Base-by-base conservation (phyloP, 2,797 vertebrate species). In the Coranthus polyacanthus region DNA sequence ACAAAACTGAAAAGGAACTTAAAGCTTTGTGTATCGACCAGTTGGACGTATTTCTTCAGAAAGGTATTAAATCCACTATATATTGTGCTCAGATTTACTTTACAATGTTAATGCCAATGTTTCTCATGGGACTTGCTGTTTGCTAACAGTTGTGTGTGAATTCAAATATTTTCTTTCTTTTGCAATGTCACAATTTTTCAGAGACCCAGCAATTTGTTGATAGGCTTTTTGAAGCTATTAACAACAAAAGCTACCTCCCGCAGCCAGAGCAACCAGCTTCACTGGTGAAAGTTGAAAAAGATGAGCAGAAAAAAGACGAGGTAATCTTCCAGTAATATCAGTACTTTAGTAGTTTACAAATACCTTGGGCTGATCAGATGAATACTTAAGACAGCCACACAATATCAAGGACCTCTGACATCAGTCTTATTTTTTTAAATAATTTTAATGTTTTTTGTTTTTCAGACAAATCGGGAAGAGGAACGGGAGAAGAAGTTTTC, bases 41-140 rank as follows among this genome's bases (percentile, higher is more conserved):
- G 83, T 90, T 99, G 86, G 98, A 99, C 93, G 98, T 99, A 61
- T 99, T 99, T 92, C 97, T 99, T 72, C 98, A 99, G 87, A 99
- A 98, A 94, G 98, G 98, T 99, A 92, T 11, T 22, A 11, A 13
- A 51, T 37, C 4, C 13, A 29, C 5, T 29, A 29, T 6, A 29
- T 29, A 29, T 29, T 29, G 26, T 6, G 6, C 26, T 29, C 8
- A 2, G 8, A 29, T 29, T 29, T 29, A 29, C 1, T 24, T 24
- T 29, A 29, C 5, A 29, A 6, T 5, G 26, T 29, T 29, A 5
- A 7, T 29, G n/a, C n/a, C n/a, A n/a, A n/a, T n/a, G n/a, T 29
- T 29, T 29, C 6, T 29, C 26, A 29, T 29, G 26, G 26, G 5
- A 29, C 26, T 29, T 29, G 6, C 26, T n/a, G n/a, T n/a, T n/a